Evolutionary conservation across 2,888 invertebrate species (phyloP), one percentile per base, ranked within the genome.

Genomic region (Cryptus armator): DNA sequence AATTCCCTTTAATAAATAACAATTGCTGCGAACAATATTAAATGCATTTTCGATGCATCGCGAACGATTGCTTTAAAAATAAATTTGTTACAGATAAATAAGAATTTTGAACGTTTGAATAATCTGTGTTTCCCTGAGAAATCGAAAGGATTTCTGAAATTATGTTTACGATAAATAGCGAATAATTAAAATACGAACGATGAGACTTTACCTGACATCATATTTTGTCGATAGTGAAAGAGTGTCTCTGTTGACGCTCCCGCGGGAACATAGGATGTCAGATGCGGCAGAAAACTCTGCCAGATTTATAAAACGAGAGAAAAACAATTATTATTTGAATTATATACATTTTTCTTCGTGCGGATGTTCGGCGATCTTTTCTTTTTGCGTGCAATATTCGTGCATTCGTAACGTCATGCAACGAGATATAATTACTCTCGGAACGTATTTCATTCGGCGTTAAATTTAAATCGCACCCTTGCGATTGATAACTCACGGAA

Each of bases 221-320:
- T 62, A 71, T 86, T 81, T 81, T 86, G 86, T n/a, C 51, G 46
- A 44, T 64, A 86, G 66, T 86, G 86, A 53, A 72, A 75, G 10
- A 83, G 19, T 3, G 78, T 83, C 24, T 79, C 72, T 7, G 83
- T 70, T 24, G 86, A 85, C 12, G 37, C 62, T 7, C 86, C 86
- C 51, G 86, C 85, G 5, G 86, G 86, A 76, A 78, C 12, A 44
- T 86, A 81, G 2, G 81, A 79, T 29, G 53, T n/a, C 3, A 86
- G 68, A 9, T 79, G 46, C 9, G 86, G 78, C 37, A 88, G 53
- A 44, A 81, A 10, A 44, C 72, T 87, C 88, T 88, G 67, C 1
- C 62, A 72, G 77, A 4, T 71, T 51, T 44, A n/a, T 16, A 62
- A 62, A 71, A 70, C 24, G 43, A 67, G 10, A 32, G 24, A 24